These are phyloP conservation scores for Rhodeus uyekii DNA, from an alignment of 2,797 vertebrate genomes.

Conservation along the genomic window DNA sequence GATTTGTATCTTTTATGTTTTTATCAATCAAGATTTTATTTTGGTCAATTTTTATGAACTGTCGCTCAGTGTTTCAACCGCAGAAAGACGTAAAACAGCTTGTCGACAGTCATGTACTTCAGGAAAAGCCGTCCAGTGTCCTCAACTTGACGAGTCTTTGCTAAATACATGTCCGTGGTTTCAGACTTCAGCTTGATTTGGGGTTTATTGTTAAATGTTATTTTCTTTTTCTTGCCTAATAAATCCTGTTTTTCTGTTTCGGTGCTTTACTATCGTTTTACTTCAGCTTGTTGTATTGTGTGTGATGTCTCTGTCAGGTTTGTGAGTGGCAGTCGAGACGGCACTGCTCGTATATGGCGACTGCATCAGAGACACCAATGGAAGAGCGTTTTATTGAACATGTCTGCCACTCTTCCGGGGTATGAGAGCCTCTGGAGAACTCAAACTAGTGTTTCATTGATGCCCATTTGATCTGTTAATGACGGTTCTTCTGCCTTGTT, in stretches of 20 bases:
- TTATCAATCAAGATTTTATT: neutral
- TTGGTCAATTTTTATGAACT: neutral
- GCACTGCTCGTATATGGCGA: conserved; percentile 92
- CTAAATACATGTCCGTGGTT: too few relatives aligned
- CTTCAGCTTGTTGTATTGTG: neutral
- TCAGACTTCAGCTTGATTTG: too few relatives aligned
- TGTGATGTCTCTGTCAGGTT: conserved; percentile 78
- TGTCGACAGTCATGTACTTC: neutral
- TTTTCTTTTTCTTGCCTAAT: neutral
- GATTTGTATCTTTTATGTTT: too few relatives aligned
- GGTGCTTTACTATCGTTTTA: neutral
- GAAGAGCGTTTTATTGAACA: conserved; percentile 90
- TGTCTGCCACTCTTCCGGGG: conserved; percentile 89
- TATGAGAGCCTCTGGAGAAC: conserved; percentile 58
- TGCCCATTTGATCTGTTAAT: neutral
- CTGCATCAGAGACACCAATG: conserved; percentile 89
- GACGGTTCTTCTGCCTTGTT: neutral
- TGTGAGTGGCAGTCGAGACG: conserved; percentile 96
- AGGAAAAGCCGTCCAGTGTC: neutral
- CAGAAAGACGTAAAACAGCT: neutral
- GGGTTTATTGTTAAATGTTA: too few relatives aligned
- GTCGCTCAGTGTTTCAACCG: neutral
- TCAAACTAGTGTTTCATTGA: neutral
- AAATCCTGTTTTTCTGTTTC: too few relatives aligned
- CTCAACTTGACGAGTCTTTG: neutral